These are phyloP conservation scores for Isichthys henryi DNA, from an alignment of 2,113 vertebrate species.

Conservation along the genomic window DNA sequence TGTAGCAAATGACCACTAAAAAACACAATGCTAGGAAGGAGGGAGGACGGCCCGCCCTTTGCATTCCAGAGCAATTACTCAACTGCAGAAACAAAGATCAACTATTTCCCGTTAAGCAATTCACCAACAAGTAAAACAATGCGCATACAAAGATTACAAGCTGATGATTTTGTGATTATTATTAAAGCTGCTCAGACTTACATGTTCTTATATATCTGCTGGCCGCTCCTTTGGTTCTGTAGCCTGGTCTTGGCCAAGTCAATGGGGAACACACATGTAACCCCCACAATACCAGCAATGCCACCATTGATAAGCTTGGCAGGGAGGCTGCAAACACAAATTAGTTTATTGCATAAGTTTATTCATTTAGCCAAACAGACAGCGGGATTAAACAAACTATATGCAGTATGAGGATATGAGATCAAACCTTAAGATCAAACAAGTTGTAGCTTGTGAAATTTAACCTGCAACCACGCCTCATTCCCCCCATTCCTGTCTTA, in stretches of 20 bases:
- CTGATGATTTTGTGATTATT: background rate
- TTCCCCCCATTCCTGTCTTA: background rate
- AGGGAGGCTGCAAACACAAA: slow-evolving; percentile 56
- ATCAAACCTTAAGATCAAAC: background rate
- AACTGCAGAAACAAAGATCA: background rate
- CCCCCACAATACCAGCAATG: slow-evolving; percentile 72
- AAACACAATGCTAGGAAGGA: background rate
- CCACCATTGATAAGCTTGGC: slow-evolving; percentile 78
- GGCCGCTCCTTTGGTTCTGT: slow-evolving; percentile 73
- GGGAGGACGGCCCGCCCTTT: background rate
- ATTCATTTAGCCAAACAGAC: background rate
- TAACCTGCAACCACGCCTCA: background rate
- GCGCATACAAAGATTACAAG: background rate
- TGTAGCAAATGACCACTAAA: background rate
- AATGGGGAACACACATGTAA: slow-evolving; percentile 75
- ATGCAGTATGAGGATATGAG: background rate
- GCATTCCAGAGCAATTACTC: slow-evolving; percentile 7
- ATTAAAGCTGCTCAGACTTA: slow-evolving; percentile 43
- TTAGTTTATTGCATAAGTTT: background rate
- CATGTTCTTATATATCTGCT: slow-evolving; percentile 73
- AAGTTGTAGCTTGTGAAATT: background rate
- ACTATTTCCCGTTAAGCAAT: no score
- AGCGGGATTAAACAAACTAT: background rate
- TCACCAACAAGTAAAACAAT: background rate
- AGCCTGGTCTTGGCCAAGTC: slow-evolving; percentile 74